These are phyloP conservation scores for Panonychus citri DNA, from an alignment of 1,140 invertebrate species.

Conservation along the genomic window DNA sequence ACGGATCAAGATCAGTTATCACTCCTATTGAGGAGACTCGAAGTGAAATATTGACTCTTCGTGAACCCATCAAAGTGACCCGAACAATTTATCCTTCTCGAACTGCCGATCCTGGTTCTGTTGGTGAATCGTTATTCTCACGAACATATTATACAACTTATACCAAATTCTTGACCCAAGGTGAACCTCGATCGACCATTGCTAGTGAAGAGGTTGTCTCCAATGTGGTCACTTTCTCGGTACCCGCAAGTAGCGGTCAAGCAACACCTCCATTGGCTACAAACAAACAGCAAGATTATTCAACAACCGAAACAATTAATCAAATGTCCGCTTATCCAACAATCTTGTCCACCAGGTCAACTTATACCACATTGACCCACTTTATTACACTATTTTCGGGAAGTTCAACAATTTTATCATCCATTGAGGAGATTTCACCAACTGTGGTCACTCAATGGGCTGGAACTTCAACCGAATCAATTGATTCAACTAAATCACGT, in stretches of 20 bases:
- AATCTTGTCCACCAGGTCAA: conserved; percentile 11
- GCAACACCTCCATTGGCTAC: conserved; percentile 1
- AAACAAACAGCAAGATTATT: neutral
- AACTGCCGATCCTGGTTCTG: neutral
- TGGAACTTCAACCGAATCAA: neutral
- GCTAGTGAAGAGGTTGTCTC: conserved; percentile 44
- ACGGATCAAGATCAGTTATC: conserved; percentile 14
- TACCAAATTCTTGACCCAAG: conserved; percentile 64
- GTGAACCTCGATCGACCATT: conserved; percentile 44
- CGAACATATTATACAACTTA: conserved; percentile 13
- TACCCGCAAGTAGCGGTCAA: neutral
- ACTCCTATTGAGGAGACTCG: conserved; percentile 17
- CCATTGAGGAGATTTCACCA: conserved; percentile 15
- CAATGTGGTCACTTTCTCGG: conserved; percentile 11
- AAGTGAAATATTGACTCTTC: conserved; percentile 12
- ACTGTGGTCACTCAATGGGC: conserved; percentile 11
- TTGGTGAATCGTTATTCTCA: neutral
- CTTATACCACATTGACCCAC: conserved; percentile 15
- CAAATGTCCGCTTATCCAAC: neutral
- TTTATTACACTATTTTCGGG: conserved; percentile 15
- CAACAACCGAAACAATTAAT: neutral
- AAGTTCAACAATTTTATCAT: conserved; percentile 14
- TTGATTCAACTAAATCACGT: neutral
- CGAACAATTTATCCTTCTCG: conserved; percentile 2
- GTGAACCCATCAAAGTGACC: conserved; percentile 5